These are phyloP conservation scores for Acrossocheilus wenchowensis DNA, from an alignment of 2,797 vertebrate species.

Conservation along the genomic window DNA sequence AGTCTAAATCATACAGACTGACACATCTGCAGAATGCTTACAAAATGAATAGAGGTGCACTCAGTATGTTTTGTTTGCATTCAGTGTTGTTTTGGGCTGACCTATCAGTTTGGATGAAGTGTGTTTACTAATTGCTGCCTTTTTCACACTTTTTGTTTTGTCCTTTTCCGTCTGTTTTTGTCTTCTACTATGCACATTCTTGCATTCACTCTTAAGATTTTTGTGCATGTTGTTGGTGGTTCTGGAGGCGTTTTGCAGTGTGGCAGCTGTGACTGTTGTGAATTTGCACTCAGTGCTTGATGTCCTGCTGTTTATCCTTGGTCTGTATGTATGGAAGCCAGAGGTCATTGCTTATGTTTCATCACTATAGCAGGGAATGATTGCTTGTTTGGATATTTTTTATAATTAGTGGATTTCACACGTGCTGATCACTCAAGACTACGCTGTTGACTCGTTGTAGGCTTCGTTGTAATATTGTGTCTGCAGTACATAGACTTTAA, in stretches of 20 bases:
- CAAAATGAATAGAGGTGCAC: not conserved
- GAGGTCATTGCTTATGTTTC: constrained; percentile 12
- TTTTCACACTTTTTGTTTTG: not conserved
- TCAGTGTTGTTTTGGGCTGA: not conserved
- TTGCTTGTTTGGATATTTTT: constrained; percentile 1
- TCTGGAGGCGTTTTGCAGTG: constrained; percentile 1
- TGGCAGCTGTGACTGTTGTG: constrained; percentile 25
- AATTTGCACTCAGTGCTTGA: not conserved
- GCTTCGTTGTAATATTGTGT: not conserved
- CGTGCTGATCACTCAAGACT: not conserved
- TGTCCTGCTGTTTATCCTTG: constrained; percentile 30
- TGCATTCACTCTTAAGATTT: not conserved
- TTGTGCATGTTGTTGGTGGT: constrained; percentile 1
- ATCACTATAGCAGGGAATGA: constrained; percentile 12
- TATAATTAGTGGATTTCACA: not conserved
- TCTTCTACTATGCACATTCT: not conserved
- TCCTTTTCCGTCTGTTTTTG: not conserved
- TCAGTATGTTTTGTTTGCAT: not conserved
- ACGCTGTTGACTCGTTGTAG: not conserved
- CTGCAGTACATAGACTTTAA: not conserved
- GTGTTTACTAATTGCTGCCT: not conserved
- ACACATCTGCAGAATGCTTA: not conserved
- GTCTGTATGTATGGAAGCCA: not conserved
- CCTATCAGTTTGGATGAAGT: not conserved
- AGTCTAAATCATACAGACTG: not conserved